A percentile compares a stretch with the other conserved stretches of the same genome.
phyloP scores from a whole-genome alignment of 2,113 vertebrate species.

The Nasalis larvatus region DNA sequence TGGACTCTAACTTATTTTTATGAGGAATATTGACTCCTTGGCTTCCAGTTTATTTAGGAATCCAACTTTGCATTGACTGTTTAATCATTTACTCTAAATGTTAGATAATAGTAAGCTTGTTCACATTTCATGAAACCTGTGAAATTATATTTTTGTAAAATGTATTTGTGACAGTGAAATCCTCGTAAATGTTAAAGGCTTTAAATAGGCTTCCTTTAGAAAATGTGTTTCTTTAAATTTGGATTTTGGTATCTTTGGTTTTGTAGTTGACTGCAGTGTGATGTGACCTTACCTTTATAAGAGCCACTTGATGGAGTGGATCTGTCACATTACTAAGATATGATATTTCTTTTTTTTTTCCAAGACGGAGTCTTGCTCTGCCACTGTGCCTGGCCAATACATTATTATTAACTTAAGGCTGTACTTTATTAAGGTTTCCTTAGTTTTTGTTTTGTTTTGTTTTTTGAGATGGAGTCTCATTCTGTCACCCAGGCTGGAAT shows the following conservation, averaged over 20 bases:
- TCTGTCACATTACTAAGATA: neutral
- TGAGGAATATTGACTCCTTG: constrained; percentile 76
- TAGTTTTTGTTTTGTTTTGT: no score
- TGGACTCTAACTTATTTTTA: constrained; percentile 80
- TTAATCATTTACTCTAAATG: constrained; percentile 80
- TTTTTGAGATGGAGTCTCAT: no score
- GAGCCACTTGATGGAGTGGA: constrained; percentile 34
- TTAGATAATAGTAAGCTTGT: constrained; percentile 76
- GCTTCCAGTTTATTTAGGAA: constrained; percentile 77
- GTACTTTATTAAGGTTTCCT: no score
- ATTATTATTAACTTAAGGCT: no score
- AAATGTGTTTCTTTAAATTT: constrained; percentile 65
- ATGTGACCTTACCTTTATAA: neutral
- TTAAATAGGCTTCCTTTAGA: constrained; percentile 75
- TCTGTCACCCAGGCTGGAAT: no score
- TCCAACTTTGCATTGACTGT: constrained; percentile 79
- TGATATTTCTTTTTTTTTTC: neutral
- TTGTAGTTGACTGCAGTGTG: constrained; percentile 50
- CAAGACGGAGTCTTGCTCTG: no score
- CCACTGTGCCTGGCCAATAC: no score
- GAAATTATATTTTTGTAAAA: constrained; percentile 76
- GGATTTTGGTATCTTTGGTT: constrained; percentile 65
- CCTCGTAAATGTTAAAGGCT: constrained; percentile 53
- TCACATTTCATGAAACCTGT: constrained; percentile 76
- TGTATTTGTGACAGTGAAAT: constrained; percentile 64